phyloP scores from a whole-genome alignment of 2,797 vertebrate species.

The Melanotaenia trifasciata region DNA sequence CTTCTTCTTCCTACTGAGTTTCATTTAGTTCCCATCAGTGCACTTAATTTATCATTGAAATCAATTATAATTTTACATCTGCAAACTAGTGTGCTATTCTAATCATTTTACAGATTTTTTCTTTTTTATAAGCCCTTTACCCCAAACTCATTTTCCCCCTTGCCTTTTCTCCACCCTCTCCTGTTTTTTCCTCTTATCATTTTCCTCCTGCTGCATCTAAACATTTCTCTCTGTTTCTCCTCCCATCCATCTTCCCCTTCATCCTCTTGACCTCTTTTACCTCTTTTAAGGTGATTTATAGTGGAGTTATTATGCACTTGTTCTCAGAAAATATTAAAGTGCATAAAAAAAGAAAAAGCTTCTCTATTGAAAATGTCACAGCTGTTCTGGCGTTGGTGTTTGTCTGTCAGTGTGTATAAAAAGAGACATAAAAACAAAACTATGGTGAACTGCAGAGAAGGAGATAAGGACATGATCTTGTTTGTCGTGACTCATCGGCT shows the following conservation, averaged over 20 bases:
- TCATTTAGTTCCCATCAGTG: slow-evolving; percentile 7
- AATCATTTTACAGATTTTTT: too few relatives aligned
- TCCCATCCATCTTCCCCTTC: slow-evolving; percentile 15
- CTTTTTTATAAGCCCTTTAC: too few relatives aligned
- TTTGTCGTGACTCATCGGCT: slow-evolving; percentile 20
- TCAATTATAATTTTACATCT: neutral
- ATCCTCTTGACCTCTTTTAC: slow-evolving; percentile 39
- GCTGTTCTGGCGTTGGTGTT: slow-evolving; percentile 9
- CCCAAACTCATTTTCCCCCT: too few relatives aligned
- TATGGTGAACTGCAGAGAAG: neutral
- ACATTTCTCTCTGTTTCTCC: slow-evolving; percentile 21
- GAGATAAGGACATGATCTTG: slow-evolving; percentile 7
- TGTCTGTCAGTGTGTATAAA: slow-evolving; percentile 10
- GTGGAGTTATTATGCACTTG: slow-evolving; percentile 1
- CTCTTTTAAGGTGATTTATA: slow-evolving; percentile 49
- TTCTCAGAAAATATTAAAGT: slow-evolving; percentile 17
- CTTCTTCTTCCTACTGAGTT: neutral
- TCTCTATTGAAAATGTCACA: slow-evolving; percentile 11
- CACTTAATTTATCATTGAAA: neutral
- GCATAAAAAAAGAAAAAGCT: slow-evolving; percentile 3
- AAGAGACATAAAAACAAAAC: neutral
- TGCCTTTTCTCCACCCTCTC: neutral
- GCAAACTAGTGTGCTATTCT: too few relatives aligned
- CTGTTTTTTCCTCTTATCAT: slow-evolving; percentile 17
- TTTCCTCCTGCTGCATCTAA: slow-evolving; percentile 21